Conservation (phyloP, 2,113 vertebrate species). For the human region GRCh38 chrX:116002501-116003000, state of each 20-base stretch:
- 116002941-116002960: background rate
- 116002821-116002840: background rate
- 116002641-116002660: background rate
- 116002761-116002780: background rate
- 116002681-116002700: background rate
- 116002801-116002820: background rate
- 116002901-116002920: background rate
- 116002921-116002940: background rate
- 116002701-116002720: background rate
- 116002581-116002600: background rate
- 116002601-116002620: background rate
- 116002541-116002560: background rate
- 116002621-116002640: background rate
- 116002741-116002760: background rate
- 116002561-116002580: background rate
- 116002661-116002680: background rate
- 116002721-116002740: background rate
- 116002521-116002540: background rate
- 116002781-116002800: background rate
- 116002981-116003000: background rate
- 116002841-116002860: background rate
- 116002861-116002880: conserved; percentile 34
- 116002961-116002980: background rate
- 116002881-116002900: background rate
- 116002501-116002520: background rate